A percentile compares a stretch with the other conserved stretches of the same genome.
Conservation (phyloP, 35 echinoderm and acorn worm species). For the Anneissia japonica region DNA sequence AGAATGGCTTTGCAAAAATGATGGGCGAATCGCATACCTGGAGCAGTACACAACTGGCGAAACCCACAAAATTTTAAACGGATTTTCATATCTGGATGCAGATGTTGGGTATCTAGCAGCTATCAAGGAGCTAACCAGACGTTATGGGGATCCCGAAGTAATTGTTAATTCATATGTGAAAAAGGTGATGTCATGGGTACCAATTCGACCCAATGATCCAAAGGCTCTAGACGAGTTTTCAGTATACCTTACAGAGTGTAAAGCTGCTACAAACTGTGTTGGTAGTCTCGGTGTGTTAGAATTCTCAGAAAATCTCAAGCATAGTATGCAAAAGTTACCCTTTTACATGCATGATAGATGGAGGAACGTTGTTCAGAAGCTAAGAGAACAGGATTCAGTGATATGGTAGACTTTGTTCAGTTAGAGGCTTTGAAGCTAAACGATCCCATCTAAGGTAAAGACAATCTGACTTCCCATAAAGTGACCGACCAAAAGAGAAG, state of each 20-base stretch:
- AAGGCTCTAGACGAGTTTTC: constrained; percentile 44
- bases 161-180: constrained; percentile 28
- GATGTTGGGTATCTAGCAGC: constrained; percentile 35
- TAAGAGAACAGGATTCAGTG: constrained; percentile 10
- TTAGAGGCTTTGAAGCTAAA: background rate
- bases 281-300: constrained; percentile 24
- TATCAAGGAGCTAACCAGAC: constrained; percentile 24
- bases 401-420: constrained; percentile 21
- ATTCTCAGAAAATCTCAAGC: constrained; percentile 16
- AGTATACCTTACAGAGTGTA: constrained; percentile 33
- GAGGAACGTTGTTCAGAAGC: constrained; percentile 21
- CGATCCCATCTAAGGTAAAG: constrained; percentile 22
- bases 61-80: constrained; percentile 37
- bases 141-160: constrained; percentile 44
- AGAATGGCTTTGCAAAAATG: background rate
- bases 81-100: constrained; percentile 36
- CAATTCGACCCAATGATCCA: constrained; percentile 28
- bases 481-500: background rate
- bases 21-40: constrained; percentile 23
- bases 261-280: constrained; percentile 34
- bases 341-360: constrained; percentile 42
- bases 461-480: too few relatives aligned
- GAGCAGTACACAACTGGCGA: constrained; percentile 25
- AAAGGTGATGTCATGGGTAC: constrained; percentile 9
- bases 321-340: constrained; percentile 21